Evolutionary conservation across 2,797 vertebrate genomes (phyloP), one percentile per base, ranked within the genome.

Genomic region (Paratrypauchen microcephalus): DNA sequence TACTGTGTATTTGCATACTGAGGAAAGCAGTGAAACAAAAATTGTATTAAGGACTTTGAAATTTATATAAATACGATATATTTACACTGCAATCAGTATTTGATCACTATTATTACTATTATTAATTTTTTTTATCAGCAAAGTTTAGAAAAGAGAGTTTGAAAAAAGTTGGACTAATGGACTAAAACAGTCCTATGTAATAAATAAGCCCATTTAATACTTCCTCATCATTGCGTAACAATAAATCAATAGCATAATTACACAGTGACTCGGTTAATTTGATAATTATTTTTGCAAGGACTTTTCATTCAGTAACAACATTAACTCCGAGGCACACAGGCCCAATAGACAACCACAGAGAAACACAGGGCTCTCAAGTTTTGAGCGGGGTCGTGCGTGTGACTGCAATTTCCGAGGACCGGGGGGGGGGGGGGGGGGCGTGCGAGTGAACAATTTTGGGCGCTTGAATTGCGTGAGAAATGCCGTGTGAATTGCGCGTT

Each of bases 1-100:
- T 77, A 97, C 95, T 0, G 96, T 97, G 86, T 97, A 98, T 91
- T 98, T 98, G 93, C 97, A 98, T 90, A 96, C 97, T 98, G 88
- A 4, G 60, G 45, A 63, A 36, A 47, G 68, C 57, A 67, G n/a
- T 2, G 21, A 19, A 47, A 56, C 3, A 23, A n/a, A 4, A 23
- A 36, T 54, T 21, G 30, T 19, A 11, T 32, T 8, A 30, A 1
- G 18, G 28, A 28, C 57, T 32, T 32, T 18, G 9, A 11, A 15
- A 26, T n/a, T 11, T 9, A 13, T 19, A 28, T 7, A 2, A 58
- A 30, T 18, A n/a, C n/a, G 24, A 12, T 45, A 39, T 61, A n/a
- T n/a, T 21, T 24, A 12, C 6, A 70, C 7, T 21, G 32, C 18
- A 26, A 23, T 23, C 36, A 57, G 21, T 24, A 57, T 36, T 11